Evolutionary conservation across 2,113 vertebrate genomes (phyloP).

Genomic region (Melanostigma gelatinosum): DNA sequence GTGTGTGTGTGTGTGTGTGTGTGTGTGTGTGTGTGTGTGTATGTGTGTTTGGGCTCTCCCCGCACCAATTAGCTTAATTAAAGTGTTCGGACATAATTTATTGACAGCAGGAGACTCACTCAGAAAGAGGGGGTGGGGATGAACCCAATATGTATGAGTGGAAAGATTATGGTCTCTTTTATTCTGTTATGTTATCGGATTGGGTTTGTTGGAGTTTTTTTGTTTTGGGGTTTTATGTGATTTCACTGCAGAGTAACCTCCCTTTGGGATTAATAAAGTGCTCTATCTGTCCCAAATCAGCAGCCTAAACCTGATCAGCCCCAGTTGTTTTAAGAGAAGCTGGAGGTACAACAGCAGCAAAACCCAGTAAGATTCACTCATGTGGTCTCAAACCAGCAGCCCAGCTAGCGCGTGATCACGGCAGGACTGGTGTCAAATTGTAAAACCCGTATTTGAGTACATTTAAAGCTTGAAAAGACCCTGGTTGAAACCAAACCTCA

Average conservation of each 20-base stretch:
- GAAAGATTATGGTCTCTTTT: background rate
- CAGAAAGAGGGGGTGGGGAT: background rate
- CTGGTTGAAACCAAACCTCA: background rate
- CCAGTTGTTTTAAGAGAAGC: background rate
- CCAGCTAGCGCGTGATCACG: background rate
- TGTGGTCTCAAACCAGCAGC: background rate
- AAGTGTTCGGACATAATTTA: conserved; percentile 61
- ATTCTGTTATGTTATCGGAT: background rate
- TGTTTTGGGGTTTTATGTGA: background rate
- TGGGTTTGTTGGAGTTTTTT: background rate
- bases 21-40: conserved; percentile 13
- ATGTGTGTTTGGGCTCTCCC: conserved; percentile 6
- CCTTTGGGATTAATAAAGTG: background rate
- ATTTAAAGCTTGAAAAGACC: no score
- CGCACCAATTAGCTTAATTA: conserved; percentile 65
- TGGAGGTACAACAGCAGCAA: background rate
- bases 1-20: conserved; percentile 16
- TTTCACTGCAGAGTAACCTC: background rate
- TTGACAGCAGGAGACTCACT: conserved; percentile 50
- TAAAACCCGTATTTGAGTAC: no score
- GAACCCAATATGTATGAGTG: no score
- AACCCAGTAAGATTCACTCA: background rate
- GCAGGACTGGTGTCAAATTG: no score
- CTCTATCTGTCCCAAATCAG: background rate
- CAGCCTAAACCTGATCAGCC: background rate